Conservation (phyloP, 2,113 vertebrate species). For the Campylorhamphus procurvoides region DNA sequence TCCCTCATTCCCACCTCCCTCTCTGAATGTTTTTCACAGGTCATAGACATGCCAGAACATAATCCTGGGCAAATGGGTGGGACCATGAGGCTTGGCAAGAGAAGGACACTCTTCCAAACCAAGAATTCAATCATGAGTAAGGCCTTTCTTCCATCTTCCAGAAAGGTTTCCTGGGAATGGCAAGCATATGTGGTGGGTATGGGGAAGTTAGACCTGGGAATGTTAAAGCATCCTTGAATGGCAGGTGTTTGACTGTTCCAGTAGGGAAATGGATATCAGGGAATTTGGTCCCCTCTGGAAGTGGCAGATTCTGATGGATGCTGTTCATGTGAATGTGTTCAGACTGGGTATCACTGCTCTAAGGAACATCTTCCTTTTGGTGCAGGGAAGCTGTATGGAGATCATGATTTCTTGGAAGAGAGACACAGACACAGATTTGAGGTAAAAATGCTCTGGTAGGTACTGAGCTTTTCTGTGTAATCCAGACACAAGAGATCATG, state of each 20-base stretch:
- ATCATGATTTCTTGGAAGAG: constrained; percentile 89
- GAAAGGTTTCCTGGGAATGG: neutral
- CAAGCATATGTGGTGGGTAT: rapidly evolving
- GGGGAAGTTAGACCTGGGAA: neutral
- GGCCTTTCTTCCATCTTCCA: constrained; percentile 1
- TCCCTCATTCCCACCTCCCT: neutral
- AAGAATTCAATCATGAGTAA: constrained; percentile 89
- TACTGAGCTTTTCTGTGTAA: neutral
- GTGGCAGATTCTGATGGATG: neutral
- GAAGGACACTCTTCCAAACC: constrained; percentile 91
- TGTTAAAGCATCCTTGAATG: neutral
- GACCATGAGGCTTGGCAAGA: constrained; percentile 96
- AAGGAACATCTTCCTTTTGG: neutral
- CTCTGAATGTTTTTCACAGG: constrained; percentile 69
- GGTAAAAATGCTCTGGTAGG: constrained; percentile 64
- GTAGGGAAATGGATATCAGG: neutral
- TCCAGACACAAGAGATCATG: neutral
- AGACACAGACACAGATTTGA: constrained; percentile 95
- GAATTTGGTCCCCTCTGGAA: neutral
- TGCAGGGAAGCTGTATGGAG: constrained; percentile 90
- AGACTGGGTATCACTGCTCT: neutral
- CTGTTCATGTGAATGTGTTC: neutral
- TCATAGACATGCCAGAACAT: constrained; percentile 98
- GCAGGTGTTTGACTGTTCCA: neutral
- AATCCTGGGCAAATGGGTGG: constrained; percentile 97